Evolutionary conservation across 2,888 invertebrate genomes (phyloP), one percentile per base, ranked within the genome.

Genomic region (Himalopsyche kuldschensis): DNA sequence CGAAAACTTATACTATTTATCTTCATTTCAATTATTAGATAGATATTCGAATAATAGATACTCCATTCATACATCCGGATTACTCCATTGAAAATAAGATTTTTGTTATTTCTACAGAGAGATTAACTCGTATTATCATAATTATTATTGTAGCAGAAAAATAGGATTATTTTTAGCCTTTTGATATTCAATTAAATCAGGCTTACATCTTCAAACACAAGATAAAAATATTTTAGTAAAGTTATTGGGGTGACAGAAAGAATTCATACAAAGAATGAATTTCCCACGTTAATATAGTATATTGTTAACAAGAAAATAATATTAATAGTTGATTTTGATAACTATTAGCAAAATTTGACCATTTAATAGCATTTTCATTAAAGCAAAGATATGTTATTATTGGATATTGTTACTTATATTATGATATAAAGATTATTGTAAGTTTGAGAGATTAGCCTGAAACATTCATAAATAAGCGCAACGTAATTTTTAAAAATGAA

Each of bases 301-400:
- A 55, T 20, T 20, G 6, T 55, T 20, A 55, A 55, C 10, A 24
- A 55, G 41, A 55, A 55, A 55, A 4, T 24, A 20, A 20, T 41
- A 41, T 15, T 11, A 41, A 41, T 15, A n/a, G n/a, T 55, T 55
- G n/a, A 55, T 55, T 55, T 15, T 15, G 55, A 55, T 69, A 69
- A 41, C 69, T 20, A 27, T 69, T 27, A 69, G 69, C 69, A 27
- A 69, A 69, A 30, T 30, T 69, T 69, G 69, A 69, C 69, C 69
- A 69, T 69, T 69, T 11, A 69, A 69, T 69, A 69, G 15, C 69
- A 15, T 69, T 63, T 69, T 69, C 69, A 79, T 79, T 78, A 80
- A 75, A 80, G 82, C 80, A 79, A 79, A 84, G 84, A 84, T 84
- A 84, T 84, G 84, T 84, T 47, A 78, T 80, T 78, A 78, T 80